A percentile compares a stretch with the other conserved stretches of the same genome.
Conservation (phyloP, 1,140 invertebrate genomes). For the Cydia pomonella region DNA sequence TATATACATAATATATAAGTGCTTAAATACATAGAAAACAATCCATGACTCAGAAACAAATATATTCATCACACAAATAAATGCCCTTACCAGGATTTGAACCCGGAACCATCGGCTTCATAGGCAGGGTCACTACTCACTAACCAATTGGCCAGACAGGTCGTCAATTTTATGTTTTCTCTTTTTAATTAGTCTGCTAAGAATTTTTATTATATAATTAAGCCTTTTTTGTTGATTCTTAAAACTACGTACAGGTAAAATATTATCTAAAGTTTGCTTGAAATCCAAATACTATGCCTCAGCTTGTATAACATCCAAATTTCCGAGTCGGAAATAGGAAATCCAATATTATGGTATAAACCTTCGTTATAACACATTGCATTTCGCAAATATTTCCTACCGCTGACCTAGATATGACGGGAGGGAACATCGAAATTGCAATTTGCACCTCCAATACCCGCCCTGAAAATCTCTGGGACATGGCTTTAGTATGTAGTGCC, state of each 20-base stretch:
- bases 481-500: not conserved
- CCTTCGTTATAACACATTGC: not conserved
- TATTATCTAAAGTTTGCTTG: conserved; percentile 3
- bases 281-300: not conserved
- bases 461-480: not conserved
- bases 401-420: conserved; percentile 16
- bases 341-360: not conserved
- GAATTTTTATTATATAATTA: no score
- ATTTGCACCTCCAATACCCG: conserved; percentile 10
- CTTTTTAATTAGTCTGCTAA: no score
- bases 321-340: conserved; percentile 1
- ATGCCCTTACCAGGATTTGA: no score
- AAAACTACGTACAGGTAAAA: not conserved
- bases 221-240: no score
- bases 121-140: no score
- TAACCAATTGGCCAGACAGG: no score
- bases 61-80: no score
- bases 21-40: no score
- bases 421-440: conserved; percentile 26
- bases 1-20: no score
- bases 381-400: conserved; percentile 22
- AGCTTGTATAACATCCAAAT: not conserved
- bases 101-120: no score
- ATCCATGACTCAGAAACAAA: no score
- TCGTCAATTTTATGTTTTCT: no score